phyloP scores from a whole-genome alignment of 1,140 invertebrate genomes.

The Drosophila mojavensis region DNA sequence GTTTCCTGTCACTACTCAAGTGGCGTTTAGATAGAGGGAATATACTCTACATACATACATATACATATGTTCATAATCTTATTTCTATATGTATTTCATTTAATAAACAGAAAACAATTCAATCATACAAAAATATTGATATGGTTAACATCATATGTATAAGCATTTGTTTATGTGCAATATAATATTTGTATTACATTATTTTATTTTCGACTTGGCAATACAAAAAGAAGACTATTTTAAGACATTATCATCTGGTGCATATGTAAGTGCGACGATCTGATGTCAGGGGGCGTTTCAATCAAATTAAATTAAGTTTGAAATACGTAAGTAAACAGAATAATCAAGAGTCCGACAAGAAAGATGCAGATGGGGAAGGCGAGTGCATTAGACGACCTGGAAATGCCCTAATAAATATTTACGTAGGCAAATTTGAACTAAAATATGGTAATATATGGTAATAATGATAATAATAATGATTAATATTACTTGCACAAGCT shows the following conservation, averaged over 20 bases:
- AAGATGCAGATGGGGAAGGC: background rate
- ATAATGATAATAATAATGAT: too few relatives aligned
- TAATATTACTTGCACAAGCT: too few relatives aligned
- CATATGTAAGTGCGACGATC: background rate
- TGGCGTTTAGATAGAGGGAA: too few relatives aligned
- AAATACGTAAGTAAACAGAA: conserved; percentile 37
- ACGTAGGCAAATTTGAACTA: too few relatives aligned
- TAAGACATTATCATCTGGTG: background rate
- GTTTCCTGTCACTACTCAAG: too few relatives aligned
- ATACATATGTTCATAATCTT: too few relatives aligned
- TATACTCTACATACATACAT: too few relatives aligned
- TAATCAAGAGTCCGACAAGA: conserved; percentile 28
- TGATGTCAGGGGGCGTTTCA: conserved; percentile 11
- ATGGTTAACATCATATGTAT: background rate
- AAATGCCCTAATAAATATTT: background rate
- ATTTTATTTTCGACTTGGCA: background rate
- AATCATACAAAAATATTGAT: background rate
- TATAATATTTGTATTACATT: background rate
- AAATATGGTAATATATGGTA: too few relatives aligned
- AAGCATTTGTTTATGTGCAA: background rate
- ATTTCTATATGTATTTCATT: too few relatives aligned
- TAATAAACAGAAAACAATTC: too few relatives aligned
- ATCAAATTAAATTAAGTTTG: conserved; percentile 33
- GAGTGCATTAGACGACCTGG: background rate
- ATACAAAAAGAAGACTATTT: background rate